Base-by-base conservation (phyloP, 2,113 vertebrate species). In the Nothocercus nigrocapillus region DNA sequence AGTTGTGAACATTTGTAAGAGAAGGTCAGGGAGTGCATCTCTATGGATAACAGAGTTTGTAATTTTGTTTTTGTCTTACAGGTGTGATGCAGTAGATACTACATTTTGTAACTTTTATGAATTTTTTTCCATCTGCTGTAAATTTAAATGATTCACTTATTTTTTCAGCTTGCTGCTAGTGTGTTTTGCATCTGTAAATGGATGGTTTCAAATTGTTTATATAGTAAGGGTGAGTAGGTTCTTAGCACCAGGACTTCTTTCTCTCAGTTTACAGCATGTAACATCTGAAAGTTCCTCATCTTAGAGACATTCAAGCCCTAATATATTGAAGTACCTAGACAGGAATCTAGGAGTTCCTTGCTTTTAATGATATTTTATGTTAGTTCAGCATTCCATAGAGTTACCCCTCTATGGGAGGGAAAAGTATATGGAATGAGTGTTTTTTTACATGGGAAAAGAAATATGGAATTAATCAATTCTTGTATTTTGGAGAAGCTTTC, bases 1-100 rank as follows among this genome's bases (percentile, higher is more conserved):
- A 72, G 34, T 38, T 72, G 49, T 13, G n/a, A 49, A 36, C 25
- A 10, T 49, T 73, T 21, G 3, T 28, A 82, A 74, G 49, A 34
- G 3, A 2, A 1, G 24, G 53, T 92, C 4, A 7, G 22, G 80
- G 42, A 1, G 0, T 7, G 45, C 0, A 49, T 58, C 80, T 80
- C 17, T 62, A 4, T 44, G 15, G 63, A 40, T 32, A 45, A 62
- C 4, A 61, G 24, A 3, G 13, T 44, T 32, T 25, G 8, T 56
- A 30, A 7, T 34, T 88, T 81, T 30, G 36, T 70, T 79, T 79
- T 59, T 0, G 6, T 82, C 4, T 68, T 89, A 34, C 10, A 62
- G 15, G 7, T 36, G 34, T 11, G 3, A 6, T 42, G 0, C 38
- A 10, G 5, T 69, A 62, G 40, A 11, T 53, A 24, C 11, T 77